Evolutionary conservation across 2,113 vertebrate genomes (phyloP).

Genomic region (Sinocyclocheilus rhinocerous): DNA sequence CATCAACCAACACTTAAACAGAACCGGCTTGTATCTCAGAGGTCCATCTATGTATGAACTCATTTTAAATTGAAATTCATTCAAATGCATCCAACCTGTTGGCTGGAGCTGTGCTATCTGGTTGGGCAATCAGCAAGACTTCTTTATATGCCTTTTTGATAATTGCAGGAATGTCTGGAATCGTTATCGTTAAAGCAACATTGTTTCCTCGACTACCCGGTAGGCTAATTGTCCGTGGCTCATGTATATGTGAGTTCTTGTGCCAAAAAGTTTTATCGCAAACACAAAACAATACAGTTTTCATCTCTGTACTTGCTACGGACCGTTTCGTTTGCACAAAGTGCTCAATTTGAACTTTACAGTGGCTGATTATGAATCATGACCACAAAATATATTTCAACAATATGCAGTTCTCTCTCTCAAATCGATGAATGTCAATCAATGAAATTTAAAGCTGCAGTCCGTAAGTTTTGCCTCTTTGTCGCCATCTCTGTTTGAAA

Average conservation of each 20-base stretch:
- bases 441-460: not conserved
- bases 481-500: too few relatives aligned
- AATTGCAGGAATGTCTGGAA: slow-evolving; percentile 64
- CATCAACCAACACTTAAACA: not conserved
- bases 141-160: slow-evolving; percentile 52
- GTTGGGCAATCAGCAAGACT: slow-evolving; percentile 47
- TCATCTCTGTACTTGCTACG: slow-evolving; percentile 54
- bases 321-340: slow-evolving; percentile 44
- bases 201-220: slow-evolving; percentile 33
- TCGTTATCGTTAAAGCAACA: slow-evolving; percentile 62
- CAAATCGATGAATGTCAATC: not conserved
- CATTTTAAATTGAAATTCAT: slow-evolving; percentile 41
- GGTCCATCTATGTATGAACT: slow-evolving; percentile 38
- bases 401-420: not conserved
- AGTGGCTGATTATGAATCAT: not conserved
- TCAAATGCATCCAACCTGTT: slow-evolving; percentile 49
- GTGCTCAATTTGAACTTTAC: slow-evolving; percentile 10
- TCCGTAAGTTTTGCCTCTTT: too few relatives aligned
- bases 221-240: slow-evolving; percentile 19
- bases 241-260: not conserved
- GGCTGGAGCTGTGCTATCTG: slow-evolving; percentile 49
- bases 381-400: not conserved
- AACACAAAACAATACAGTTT: slow-evolving; percentile 52
- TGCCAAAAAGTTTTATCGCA: slow-evolving; percentile 54
- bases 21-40: slow-evolving; percentile 14